Percentiles rank a stretch among this genome's conserved stretches.
Conservation (phyloP, 2,797 vertebrate species). For the Platalea minor region DNA sequence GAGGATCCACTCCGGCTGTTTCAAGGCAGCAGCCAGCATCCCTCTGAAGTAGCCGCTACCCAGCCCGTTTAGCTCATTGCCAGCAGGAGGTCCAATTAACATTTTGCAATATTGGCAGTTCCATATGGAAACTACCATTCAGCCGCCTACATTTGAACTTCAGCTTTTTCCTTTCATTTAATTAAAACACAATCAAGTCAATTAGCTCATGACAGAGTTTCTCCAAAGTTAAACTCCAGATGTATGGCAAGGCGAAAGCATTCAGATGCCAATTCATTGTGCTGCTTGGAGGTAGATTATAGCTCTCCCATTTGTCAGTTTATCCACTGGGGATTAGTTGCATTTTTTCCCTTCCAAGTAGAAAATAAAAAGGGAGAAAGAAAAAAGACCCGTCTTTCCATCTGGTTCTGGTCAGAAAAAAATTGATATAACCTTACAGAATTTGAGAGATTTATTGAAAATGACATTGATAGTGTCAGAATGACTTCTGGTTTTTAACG, state of each 20-base stretch:
- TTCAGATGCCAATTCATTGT: constrained; percentile 23
- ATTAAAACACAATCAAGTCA: constrained; percentile 57
- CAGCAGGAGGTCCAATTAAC: constrained; percentile 57
- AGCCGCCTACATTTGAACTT: constrained; percentile 37
- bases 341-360: constrained; percentile 5
- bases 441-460: neutral
- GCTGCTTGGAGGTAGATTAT: neutral
- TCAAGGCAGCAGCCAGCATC: constrained; percentile 2
- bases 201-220: constrained; percentile 45
- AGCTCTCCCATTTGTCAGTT: constrained; percentile 20
- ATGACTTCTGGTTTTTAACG: constrained; percentile 25
- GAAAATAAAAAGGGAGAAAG: neutral
- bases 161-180: constrained; percentile 55
- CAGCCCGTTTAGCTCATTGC: constrained; percentile 22
- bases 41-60: constrained; percentile 13
- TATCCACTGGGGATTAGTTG: neutral
- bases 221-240: constrained; percentile 37
- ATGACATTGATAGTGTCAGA: neutral
- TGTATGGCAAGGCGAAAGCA: constrained; percentile 5
- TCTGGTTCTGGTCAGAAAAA: constrained; percentile 7
- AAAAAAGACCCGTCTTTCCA: neutral
- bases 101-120: constrained; percentile 51
- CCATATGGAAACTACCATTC: constrained; percentile 56
- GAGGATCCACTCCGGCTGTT: neutral
- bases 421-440: neutral